A percentile compares a stretch with the other conserved stretches of the same genome.
phyloP scores from a whole-genome alignment of 2,113 vertebrate species.

The Carettochelys insculpta region DNA sequence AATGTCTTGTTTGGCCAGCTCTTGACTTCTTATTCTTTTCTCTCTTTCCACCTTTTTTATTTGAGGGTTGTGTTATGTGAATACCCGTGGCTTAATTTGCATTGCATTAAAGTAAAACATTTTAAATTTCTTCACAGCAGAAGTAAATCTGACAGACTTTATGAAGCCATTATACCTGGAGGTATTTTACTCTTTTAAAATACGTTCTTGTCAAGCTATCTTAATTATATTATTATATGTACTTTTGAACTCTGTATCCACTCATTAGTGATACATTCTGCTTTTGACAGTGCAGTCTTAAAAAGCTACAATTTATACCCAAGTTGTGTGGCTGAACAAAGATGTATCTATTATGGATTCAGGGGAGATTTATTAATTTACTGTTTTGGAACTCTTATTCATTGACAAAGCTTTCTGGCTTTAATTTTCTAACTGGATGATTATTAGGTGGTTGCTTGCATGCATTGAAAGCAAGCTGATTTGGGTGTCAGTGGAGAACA shows the following conservation, averaged over 20 bases:
- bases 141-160: constrained; percentile 88
- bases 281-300: constrained; percentile 75
- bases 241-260: constrained; percentile 82
- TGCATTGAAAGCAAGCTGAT: background rate
- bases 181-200: constrained; percentile 85
- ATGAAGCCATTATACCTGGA: constrained; percentile 87
- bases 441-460: accelerated
- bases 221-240: constrained; percentile 87
- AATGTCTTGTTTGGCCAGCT: constrained; percentile 71
- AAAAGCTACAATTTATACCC: constrained; percentile 82
- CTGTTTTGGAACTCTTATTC: constrained; percentile 36
- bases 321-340: constrained; percentile 74
- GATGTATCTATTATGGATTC: constrained; percentile 74
- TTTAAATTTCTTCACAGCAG: constrained; percentile 84
- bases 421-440: constrained; percentile 26
- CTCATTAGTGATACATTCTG: constrained; percentile 73
- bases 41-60: constrained; percentile 39
- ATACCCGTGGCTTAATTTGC: constrained; percentile 82
- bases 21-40: constrained; percentile 70
- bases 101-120: constrained; percentile 85
- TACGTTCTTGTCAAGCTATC: constrained; percentile 84
- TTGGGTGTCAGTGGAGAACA: background rate
- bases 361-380: constrained; percentile 74
- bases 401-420: constrained; percentile 32
- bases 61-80: constrained; percentile 65